Evolutionary conservation across 2,797 vertebrate genomes (phyloP), one percentile per base, ranked within the genome.

Genomic region (Danio jaintianensis): DNA sequence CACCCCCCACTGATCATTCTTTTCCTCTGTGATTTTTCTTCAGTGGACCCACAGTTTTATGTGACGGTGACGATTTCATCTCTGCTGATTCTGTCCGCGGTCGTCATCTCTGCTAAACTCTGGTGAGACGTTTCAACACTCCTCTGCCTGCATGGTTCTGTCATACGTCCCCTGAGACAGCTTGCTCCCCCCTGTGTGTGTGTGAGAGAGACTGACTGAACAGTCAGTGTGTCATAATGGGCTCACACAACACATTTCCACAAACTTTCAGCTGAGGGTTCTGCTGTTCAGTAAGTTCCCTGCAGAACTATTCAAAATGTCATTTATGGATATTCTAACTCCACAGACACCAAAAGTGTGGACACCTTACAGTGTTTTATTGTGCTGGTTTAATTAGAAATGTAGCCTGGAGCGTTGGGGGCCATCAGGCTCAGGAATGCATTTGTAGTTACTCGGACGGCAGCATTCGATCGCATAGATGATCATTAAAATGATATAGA

Each of bases 11-110:
- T 81, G 78, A 4, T 87, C 78, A 87, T 66, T 88, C 76, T 87
- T 58, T 87, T 78, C 89, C 84, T 91, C 75, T 91, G 75, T 90
- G 40, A 11, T 72, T 66, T 84, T 48, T 75, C 61, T 92, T 81
- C 90, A 95, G 94, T 94, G 88, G 94, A 95, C 89, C 94, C 94
- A 88, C 94, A 95, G 92, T 95, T 95, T 91, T 95, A 95, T 84
- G 94, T 95, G 89, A 95, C 94, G 56, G 93, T 95, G 90, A 95
- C 92, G 86, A 95, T 95, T 90, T 95, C 94, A 29, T 93, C 94
- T n/a, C 88, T 95, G 85, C 93, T 95, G 87, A 92, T 95, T 90
- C 85, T 95, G 85, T 93, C 91, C 40, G 94, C 93, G 15, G 89
- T 94, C 88, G 77, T 94, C 87, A 93, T 95, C 78, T 92, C 92